Conservation (phyloP, 1,140 invertebrate species). For the Temnothorax nylanderi region DNA sequence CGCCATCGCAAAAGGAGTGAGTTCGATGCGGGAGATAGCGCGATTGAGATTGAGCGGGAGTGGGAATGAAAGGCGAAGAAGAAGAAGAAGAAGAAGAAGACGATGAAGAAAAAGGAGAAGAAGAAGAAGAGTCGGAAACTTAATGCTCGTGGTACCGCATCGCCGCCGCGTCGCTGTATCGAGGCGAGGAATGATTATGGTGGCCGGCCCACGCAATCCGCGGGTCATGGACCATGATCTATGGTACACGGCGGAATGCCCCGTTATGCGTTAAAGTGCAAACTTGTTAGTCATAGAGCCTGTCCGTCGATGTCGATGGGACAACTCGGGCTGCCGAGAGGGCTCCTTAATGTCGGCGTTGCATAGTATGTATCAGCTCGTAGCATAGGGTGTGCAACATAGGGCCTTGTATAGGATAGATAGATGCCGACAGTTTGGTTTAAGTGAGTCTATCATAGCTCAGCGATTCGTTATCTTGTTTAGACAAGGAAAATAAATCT, state of each 20-base stretch:
- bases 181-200: conserved; percentile 78
- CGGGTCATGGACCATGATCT: conserved; percentile 83
- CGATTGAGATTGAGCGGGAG: conserved; percentile 26
- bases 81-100: conserved; percentile 69
- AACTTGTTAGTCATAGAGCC: conserved; percentile 84
- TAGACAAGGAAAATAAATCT: conserved; percentile 20
- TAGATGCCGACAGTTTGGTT: background rate
- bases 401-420: background rate
- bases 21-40: conserved; percentile 28
- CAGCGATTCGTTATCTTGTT: conserved; percentile 10
- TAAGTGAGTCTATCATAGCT: background rate
- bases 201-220: conserved; percentile 81
- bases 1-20: background rate
- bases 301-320: conserved; percentile 74
- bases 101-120: conserved; percentile 69
- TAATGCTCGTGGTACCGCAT: conserved; percentile 74
- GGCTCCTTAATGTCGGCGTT: conserved; percentile 45
- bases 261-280: conserved; percentile 85
- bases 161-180: conserved; percentile 65
- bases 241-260: conserved; percentile 78
- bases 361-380: conserved; percentile 59
- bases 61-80: conserved; percentile 29
- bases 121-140: conserved; percentile 73
- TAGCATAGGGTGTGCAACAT: conserved; percentile 1
- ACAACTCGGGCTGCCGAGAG: conserved; percentile 65